Base-by-base conservation (phyloP, 2,113 vertebrate genomes). In the Okapia johnstoni region DNA sequence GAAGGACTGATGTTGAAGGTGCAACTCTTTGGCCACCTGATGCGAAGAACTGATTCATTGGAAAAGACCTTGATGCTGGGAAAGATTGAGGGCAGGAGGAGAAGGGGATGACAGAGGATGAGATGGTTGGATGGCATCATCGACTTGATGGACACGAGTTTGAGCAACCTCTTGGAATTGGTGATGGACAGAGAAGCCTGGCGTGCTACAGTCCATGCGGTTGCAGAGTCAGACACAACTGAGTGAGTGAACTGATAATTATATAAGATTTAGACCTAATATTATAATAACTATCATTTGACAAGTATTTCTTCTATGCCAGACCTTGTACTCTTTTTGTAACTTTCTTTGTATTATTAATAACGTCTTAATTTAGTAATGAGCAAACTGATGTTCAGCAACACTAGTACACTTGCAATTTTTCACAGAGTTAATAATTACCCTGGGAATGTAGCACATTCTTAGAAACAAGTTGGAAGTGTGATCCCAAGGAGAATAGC, bases 301-400 rank as follows among this genome's bases (percentile, higher is more conserved):
- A 30, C 46, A 87, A 73, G 5, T 81, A 48, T 66, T 77, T 94
- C 15, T 88, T 66, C 19, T 50, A 52, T 60, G 36, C 4, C 46
- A 84, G 10, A 87, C 1, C 12, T 5, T 83, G n/a, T n/a, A 54
- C 1, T 73, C 28, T 61, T 81, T 79, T 48, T 2, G 57, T 79
- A 17, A 5, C 21, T 84, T 58, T 73, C 26, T 79, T 57, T 92
- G 1, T 60, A 6, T 26, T 40, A 21, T 58, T 85, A 83, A 91
- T 73, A 85, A 93, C 80, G 61, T 30, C 10, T 6, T 36, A n/a
- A 90, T 79, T 94, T 93, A 86, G 2, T 6, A n/a, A 40, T 50
- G n/a, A 77, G 46, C 25, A 83, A 90, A 83, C 13, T 88, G 26
- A 97, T 66, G 16, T 73, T 80, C n/a, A 88, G n/a, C 52, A 26